A percentile compares a stretch with the other conserved stretches of the same genome.
Evolutionary conservation across 2,888 invertebrate species (phyloP).

Genomic region (Torymus tubicola): DNA sequence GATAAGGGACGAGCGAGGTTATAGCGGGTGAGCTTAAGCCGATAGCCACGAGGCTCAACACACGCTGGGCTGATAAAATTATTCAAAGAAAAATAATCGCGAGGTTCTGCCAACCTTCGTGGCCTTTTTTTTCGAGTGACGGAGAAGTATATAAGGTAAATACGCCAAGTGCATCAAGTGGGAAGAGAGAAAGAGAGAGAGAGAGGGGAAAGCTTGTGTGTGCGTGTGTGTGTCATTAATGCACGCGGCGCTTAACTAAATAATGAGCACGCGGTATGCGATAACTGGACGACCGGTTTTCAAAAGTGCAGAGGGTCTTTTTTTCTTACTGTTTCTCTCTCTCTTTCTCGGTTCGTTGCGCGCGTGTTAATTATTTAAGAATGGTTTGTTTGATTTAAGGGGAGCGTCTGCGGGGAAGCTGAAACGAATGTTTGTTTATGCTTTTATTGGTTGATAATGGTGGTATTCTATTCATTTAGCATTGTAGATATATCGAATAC

Average conservation of each 20-base stretch:
- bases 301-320: slow-evolving; percentile 23
- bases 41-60: slow-evolving; percentile 32
- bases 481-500: too few species aligned
- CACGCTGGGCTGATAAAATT: slow-evolving; percentile 19
- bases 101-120: background rate
- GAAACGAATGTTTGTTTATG: too few species aligned
- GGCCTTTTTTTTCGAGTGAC: slow-evolving; percentile 6
- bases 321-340: slow-evolving; percentile 1
- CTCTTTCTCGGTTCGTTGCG: background rate
- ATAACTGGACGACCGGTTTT: slow-evolving; percentile 42
- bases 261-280: slow-evolving; percentile 38
- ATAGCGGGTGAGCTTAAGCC: too few species aligned
- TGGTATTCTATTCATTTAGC: too few species aligned
- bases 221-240: slow-evolving; percentile 31
- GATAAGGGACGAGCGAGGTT: slow-evolving; percentile 9
- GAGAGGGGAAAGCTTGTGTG: slow-evolving; percentile 17
- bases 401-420: too few species aligned
- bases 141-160: slow-evolving; percentile 10
- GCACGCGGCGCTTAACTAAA: slow-evolving; percentile 44
- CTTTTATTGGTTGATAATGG: too few species aligned
- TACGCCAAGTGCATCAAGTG: background rate
- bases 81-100: slow-evolving; percentile 42
- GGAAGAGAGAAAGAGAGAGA: background rate
- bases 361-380: slow-evolving; percentile 14
- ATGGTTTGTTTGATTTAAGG: too few species aligned